Evolutionary conservation across 1,140 invertebrate species (phyloP).

Genomic region (Conus ventricosus): DNA sequence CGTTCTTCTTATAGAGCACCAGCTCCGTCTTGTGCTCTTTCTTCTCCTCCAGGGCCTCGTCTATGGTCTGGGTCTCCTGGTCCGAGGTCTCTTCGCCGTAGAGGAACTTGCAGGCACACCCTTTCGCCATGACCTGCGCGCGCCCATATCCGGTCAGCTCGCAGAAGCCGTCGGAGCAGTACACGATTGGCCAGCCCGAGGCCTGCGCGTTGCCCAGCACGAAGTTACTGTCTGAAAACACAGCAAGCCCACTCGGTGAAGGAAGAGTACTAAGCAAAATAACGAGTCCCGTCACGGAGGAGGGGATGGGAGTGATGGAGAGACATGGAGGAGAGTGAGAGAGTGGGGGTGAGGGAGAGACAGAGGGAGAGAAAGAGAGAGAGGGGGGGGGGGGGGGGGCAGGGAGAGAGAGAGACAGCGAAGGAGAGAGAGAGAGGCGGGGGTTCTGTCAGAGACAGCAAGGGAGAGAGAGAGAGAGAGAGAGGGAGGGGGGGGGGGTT

Average conservation of each 20-base stretch:
- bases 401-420: neutral
- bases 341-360: neutral
- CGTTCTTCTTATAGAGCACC: conserved; percentile 95
- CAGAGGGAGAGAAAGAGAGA: neutral
- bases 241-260: neutral
- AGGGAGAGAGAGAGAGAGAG: neutral
- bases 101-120: conserved; percentile 96
- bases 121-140: conserved; percentile 90
- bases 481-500: neutral
- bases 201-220: conserved; percentile 96
- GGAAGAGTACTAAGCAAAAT: neutral
- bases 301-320: neutral
- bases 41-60: conserved; percentile 90
- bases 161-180: conserved; percentile 98
- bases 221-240: conserved; percentile 95
- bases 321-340: neutral
- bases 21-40: conserved; percentile 94
- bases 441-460: too few species aligned
- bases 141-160: conserved; percentile 95
- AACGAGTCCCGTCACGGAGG: neutral
- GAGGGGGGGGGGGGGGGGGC: neutral
- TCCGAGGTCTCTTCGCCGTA: conserved; percentile 93
- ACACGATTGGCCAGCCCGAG: conserved; percentile 93
- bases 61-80: conserved; percentile 91
- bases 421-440: neutral